Percentiles rank a stretch among this genome's conserved stretches.
Evolutionary conservation across 2,113 vertebrate species (phyloP).

Genomic region (Barnardius zonarius): DNA sequence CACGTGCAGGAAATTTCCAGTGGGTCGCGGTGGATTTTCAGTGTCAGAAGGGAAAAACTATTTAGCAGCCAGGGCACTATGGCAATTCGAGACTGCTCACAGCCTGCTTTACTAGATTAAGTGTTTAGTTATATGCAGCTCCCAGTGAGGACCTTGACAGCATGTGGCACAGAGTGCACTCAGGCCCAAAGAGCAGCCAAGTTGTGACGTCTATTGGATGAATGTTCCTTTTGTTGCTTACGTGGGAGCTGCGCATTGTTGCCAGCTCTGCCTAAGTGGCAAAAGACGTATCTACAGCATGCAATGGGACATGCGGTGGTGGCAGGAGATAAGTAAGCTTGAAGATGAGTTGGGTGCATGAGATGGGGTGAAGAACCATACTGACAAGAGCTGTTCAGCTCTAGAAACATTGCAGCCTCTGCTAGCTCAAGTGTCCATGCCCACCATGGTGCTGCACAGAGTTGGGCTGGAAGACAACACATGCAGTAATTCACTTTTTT

Average conservation of each 20-base stretch:
- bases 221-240: not conserved
- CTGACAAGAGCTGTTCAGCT: not conserved
- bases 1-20: slow-evolving; percentile 9
- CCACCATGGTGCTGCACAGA: not conserved
- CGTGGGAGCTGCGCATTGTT: not conserved
- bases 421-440: not conserved
- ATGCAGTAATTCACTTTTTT: not conserved
- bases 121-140: not conserved
- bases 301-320: fast-evolving
- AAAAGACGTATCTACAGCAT: not conserved
- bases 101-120: not conserved
- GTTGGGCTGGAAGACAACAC: not conserved
- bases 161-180: not conserved
- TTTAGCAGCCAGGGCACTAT: not conserved
- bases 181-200: not conserved
- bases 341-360: not conserved
- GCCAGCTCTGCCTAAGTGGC: fast-evolving
- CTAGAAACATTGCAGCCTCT: not conserved
- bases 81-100: not conserved
- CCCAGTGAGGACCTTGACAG: not conserved
- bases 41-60: not conserved
- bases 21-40: not conserved
- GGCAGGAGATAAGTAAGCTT: not conserved
- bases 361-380: not conserved
- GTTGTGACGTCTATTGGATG: not conserved